These are phyloP conservation scores for Elephantulus edwardii DNA, from an alignment of 2,113 vertebrate species.

Conservation along the genomic window DNA sequence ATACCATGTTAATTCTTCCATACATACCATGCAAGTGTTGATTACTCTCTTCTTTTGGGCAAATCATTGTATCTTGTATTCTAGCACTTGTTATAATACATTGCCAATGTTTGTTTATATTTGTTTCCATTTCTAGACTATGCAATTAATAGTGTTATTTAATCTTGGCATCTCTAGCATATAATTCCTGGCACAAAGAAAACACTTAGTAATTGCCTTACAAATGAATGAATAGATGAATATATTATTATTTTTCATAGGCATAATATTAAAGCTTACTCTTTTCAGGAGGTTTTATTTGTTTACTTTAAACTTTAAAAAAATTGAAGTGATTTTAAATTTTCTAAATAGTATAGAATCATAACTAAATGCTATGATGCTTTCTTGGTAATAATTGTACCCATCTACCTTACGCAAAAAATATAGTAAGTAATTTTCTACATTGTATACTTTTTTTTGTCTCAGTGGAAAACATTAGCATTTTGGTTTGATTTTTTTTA, in stretches of 20 bases:
- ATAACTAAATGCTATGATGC: neutral
- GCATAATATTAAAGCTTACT: conserved; percentile 2
- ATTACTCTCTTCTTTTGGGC: neutral
- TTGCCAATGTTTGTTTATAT: conserved; percentile 64
- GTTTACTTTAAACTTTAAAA: neutral
- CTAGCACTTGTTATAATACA: neutral
- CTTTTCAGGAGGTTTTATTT: neutral
- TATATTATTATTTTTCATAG: neutral
- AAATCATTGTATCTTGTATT: neutral
- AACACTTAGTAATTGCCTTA: conserved; percentile 18
- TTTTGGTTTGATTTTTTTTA: too few relatives aligned
- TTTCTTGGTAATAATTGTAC: neutral
- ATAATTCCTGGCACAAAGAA: conserved; percentile 50
- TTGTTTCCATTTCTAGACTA: conserved; percentile 51
- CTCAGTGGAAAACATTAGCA: neutral
- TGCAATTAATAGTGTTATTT: conserved; percentile 65
- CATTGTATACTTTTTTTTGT: neutral
- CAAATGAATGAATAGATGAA: conserved; percentile 9
- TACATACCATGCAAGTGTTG: neutral
- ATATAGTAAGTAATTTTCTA: neutral
- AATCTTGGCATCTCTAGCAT: conserved; percentile 57
- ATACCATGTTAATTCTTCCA: neutral
- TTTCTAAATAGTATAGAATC: neutral
- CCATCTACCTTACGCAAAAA: neutral
- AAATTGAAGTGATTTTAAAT: neutral